These are phyloP conservation scores for Dolichopus griseipennis DNA, from an alignment of 2,888 invertebrate species.

Conservation along the genomic window DNA sequence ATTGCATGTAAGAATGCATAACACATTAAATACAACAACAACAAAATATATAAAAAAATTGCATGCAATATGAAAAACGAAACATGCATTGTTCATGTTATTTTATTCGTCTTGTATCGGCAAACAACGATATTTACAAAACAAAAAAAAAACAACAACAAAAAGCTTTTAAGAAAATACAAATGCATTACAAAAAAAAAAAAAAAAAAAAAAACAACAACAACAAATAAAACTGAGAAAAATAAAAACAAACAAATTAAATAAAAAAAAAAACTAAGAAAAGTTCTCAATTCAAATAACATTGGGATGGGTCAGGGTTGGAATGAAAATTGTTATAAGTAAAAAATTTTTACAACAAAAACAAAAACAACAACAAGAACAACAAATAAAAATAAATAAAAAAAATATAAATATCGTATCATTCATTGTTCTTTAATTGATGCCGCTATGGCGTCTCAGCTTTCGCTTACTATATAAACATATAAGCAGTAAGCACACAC, in stretches of 20 bases:
- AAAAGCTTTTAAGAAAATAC: not conserved
- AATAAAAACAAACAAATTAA: not conserved
- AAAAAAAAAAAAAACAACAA: too few species aligned
- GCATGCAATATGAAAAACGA: not conserved
- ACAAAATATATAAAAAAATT: not conserved
- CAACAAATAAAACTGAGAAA: not conserved
- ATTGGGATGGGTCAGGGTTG: slow-evolving; percentile 6
- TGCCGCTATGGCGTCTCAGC: not conserved
- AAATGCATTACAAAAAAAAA: not conserved
- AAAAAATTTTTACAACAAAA: too few species aligned
- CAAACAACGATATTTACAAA: too few species aligned
- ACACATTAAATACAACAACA: not conserved
- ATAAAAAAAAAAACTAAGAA: too few species aligned
- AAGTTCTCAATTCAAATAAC: not conserved
- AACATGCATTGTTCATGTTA: not conserved
- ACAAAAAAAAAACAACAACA: not conserved
- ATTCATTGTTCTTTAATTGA: not conserved
- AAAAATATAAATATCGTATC: too few species aligned
- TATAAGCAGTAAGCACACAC: too few species aligned
- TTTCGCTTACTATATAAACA: not conserved
- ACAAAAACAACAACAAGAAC: too few species aligned
- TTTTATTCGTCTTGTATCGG: not conserved
- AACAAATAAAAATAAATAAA: too few species aligned
- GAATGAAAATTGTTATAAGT: not conserved
- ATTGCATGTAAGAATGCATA: not conserved